phyloP scores from a whole-genome alignment of 2,113 vertebrate genomes.

The Felis chaus region DNA sequence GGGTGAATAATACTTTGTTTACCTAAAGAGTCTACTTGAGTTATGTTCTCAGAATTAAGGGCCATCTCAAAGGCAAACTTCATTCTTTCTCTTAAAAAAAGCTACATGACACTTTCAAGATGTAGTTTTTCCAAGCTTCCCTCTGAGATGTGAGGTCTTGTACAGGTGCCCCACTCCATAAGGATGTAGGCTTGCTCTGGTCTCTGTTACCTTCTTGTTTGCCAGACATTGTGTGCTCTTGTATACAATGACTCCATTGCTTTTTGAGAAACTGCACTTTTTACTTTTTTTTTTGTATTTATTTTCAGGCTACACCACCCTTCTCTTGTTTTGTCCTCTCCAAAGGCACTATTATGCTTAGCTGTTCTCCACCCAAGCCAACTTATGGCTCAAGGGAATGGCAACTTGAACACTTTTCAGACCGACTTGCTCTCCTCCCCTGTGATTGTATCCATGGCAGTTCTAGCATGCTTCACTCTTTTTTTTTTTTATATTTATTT shows the following conservation, averaged over 20 bases:
- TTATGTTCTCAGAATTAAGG: background rate
- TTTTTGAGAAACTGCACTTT: background rate
- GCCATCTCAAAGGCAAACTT: background rate
- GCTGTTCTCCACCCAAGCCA: background rate
- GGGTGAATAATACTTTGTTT: background rate
- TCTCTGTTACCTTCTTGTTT: background rate
- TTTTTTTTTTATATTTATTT: no score
- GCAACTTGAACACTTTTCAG: fast-evolving
- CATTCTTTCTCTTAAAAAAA: background rate
- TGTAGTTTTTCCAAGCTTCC: background rate
- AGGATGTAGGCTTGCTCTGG: background rate
- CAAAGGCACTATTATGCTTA: background rate
- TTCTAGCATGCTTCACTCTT: background rate
- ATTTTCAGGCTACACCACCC: background rate
- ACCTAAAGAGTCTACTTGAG: background rate
- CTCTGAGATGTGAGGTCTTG: background rate
- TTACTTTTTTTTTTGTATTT: background rate
- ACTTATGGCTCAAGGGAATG: background rate
- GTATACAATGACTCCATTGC: background rate
- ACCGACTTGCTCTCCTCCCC: background rate
- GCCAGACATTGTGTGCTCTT: background rate
- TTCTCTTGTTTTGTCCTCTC: background rate
- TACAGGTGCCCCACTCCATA: fast-evolving
- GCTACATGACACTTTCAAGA: background rate
- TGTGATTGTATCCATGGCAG: no score